Evolutionary conservation across 2,113 vertebrate species (phyloP).

Genomic region (Todiramphus saurophagus): DNA sequence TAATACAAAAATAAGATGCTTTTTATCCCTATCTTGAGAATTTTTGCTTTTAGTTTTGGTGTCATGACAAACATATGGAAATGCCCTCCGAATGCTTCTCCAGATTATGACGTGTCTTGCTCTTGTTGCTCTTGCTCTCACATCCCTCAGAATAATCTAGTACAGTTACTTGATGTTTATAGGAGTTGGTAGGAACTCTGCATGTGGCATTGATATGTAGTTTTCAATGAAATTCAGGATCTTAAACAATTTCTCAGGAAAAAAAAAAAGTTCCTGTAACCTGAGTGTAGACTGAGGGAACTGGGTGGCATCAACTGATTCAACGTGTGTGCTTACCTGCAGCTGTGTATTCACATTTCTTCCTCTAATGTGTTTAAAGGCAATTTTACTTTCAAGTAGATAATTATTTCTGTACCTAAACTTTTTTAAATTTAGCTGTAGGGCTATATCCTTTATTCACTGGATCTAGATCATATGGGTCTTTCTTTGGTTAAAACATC

Average conservation of each 20-base stretch:
- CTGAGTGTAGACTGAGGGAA: background rate
- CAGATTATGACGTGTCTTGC: no score
- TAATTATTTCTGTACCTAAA: no score
- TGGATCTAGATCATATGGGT: background rate
- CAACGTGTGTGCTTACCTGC: background rate
- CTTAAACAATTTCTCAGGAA: background rate
- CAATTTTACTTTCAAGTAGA: background rate
- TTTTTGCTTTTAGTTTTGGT: background rate
- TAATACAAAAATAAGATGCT: background rate
- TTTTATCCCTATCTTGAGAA: background rate
- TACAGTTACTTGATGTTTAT: fast-evolving
- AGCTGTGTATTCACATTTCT: background rate
- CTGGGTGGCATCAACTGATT: background rate
- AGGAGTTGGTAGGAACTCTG: background rate
- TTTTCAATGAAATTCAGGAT: background rate
- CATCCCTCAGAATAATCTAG: background rate
- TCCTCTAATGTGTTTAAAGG: background rate
- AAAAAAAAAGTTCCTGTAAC: background rate
- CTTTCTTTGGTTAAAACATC: background rate
- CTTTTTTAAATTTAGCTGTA: background rate
- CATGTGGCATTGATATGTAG: background rate
- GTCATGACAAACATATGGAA: background rate
- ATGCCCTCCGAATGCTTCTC: background rate
- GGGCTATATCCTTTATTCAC: background rate
- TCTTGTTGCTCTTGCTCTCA: background rate